Evolutionary conservation across 1,140 invertebrate genomes (phyloP), one percentile per base, ranked within the genome.

Genomic region (Druon quercuslanigerum): DNA sequence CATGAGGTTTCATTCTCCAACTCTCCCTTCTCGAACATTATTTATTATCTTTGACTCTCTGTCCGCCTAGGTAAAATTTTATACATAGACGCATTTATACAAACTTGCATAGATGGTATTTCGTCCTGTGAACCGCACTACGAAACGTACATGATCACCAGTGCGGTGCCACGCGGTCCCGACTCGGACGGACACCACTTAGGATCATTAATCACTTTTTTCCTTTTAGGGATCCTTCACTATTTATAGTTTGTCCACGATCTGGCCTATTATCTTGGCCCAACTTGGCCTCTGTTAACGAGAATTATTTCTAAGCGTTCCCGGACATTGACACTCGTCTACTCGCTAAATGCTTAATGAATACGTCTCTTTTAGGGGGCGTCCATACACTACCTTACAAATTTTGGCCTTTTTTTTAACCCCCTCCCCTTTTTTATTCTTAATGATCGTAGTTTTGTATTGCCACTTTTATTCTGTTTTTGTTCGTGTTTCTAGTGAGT

Each of bases 21-120:
- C 87, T 85, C 80, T 84, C 87, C 86, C 84, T 84, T 76, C 76
- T 79, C 83, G 82, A 89, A 89, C 87, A 90, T 90, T 90, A 90
- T 90, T 90, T 90, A 90, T 90, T 88, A 87, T 88, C 83, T 76
- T 81, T 73, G 76, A 82, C 75, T 76, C 50, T 66, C 74, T 46
- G 52, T 33, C 46, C 46, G 50, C 54, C 19, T 52, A 77, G n/a
- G 52, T 77, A 75, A 71, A 51, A 71, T 71, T 50, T 33, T 51
- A 52, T n/a, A 13, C 51, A 72, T 50, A 40, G 56, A 54, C 50
- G 57, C 75, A 46, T 72, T 19, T 66, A 57, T 72, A 54, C 52
- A 56, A 33, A n/a, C 33, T n/a, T 74, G 16, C 57, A n/a, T 51
- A 50, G 8, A 20, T 74, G n/a, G 51, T 66, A 54, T 54, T 81